phyloP scores from a whole-genome alignment of 2,797 vertebrate species.

The Enteromius anoplus region DNA sequence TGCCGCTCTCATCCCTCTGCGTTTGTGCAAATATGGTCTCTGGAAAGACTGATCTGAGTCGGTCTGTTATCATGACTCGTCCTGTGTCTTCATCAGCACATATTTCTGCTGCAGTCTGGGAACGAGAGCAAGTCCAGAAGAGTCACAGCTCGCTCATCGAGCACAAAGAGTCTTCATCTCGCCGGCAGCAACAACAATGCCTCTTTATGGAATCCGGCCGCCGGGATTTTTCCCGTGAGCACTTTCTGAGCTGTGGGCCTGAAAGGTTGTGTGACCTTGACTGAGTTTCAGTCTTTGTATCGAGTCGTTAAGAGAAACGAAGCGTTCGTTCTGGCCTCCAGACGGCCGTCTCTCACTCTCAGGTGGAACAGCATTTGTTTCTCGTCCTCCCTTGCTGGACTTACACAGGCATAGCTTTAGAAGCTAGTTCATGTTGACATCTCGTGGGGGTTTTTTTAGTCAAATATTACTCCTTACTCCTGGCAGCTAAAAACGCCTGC shows the following conservation, averaged over 20 bases:
- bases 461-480: conserved; percentile 3
- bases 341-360: not conserved
- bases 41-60: not conserved
- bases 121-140: conserved; percentile 34
- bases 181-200: conserved; percentile 4
- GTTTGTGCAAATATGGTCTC: not conserved
- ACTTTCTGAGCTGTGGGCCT: not conserved
- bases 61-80: not conserved
- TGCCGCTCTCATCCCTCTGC: not conserved
- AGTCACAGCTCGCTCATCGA: not conserved
- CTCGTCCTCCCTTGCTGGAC: not conserved
- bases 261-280: not conserved
- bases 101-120: conserved; percentile 8
- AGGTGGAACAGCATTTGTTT: not conserved
- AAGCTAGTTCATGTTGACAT: not conserved
- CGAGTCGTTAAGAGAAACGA: not conserved
- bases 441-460: not conserved
- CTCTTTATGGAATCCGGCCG: not conserved
- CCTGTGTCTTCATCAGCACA: conserved; percentile 4
- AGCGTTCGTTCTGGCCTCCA: not conserved
- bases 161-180: not conserved
- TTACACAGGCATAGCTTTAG: not conserved
- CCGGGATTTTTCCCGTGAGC: not conserved
- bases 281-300: conserved; percentile 3
- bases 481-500: not conserved